Evolutionary conservation across 2,797 vertebrate genomes (phyloP), one percentile per base, ranked within the genome.

Genomic region (Periophthalmus magnuspinnatus): DNA sequence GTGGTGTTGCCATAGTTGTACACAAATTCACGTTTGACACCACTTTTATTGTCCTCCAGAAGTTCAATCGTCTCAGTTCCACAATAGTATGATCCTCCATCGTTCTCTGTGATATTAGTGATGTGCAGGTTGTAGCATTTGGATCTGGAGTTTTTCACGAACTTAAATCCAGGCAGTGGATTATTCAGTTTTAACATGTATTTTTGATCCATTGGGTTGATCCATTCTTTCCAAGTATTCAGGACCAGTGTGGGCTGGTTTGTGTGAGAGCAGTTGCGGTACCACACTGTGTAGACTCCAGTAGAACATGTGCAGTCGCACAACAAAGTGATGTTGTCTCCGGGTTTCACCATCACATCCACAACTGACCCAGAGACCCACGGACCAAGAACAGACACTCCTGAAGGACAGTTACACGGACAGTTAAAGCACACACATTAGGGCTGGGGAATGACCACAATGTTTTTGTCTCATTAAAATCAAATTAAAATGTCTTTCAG

Each of bases 11-110:
- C 65, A 32, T 73, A 79, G 5, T 0, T 68, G 22, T 63, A 33
- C 9, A 32, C 0, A 8, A 0, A 0, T 61, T 0, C 38, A 0
- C 0, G 0, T 1, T 0, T 52, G 9, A 8, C 2, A 54, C 8
- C 0, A 3, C 74, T 67, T 0, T 0, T 0, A 22, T 38, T 0
- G 2, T 32, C 19, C 2, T 68, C 81, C 2, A 47, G 33, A 55
- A 80, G 52, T 0, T 1, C 61, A 0, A 0, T 0, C 2, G 59
- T 0, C 67, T 36, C 13, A 65, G 55, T 82, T 68, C 81, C 82
- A 82, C 86, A 90, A 79, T 75, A 83, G 77, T 84, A 87, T 17
- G 84, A 33, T 2, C 86, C 84, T 41, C 72, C 78, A 4, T 84
- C 77, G 5, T 63, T 68, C 0, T 65, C 21, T 36, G 67, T 77